phyloP scores from a whole-genome alignment of 2,888 invertebrate species.

The Gymnocheta viridis region DNA sequence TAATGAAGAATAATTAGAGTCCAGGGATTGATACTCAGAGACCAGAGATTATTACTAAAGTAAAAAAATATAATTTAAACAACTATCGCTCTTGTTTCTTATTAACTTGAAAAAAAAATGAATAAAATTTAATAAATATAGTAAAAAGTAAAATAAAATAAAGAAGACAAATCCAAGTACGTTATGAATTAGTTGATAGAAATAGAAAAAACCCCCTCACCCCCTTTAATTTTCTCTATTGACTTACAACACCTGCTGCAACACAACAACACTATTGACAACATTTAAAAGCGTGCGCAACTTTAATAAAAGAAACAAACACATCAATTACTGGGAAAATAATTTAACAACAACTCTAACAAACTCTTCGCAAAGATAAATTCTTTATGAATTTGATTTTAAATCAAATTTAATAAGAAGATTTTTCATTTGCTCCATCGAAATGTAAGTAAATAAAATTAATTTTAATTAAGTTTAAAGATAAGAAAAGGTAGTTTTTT shows the following conservation, averaged over 20 bases:
- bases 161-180: neutral
- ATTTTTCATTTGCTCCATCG: conserved; percentile 19
- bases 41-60: no score
- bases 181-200: neutral
- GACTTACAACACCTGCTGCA: neutral
- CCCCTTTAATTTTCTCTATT: neutral
- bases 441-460: conserved; percentile 62
- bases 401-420: conserved; percentile 10
- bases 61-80: no score
- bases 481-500: neutral
- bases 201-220: neutral
- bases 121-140: neutral
- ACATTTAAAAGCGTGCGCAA: conserved; percentile 61
- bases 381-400: conserved; percentile 34
- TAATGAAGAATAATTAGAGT: no score
- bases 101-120: neutral
- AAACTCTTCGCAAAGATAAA: conserved; percentile 10
- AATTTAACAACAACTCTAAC: neutral
- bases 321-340: neutral
- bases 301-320: conserved; percentile 34
- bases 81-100: conserved; percentile 31
- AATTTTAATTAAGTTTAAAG: conserved; percentile 44
- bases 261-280: neutral
- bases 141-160: neutral
- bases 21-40: no score